These are phyloP conservation scores for Drosophila maculinotata DNA, from an alignment of 2,888 invertebrate genomes.

Conservation along the genomic window DNA sequence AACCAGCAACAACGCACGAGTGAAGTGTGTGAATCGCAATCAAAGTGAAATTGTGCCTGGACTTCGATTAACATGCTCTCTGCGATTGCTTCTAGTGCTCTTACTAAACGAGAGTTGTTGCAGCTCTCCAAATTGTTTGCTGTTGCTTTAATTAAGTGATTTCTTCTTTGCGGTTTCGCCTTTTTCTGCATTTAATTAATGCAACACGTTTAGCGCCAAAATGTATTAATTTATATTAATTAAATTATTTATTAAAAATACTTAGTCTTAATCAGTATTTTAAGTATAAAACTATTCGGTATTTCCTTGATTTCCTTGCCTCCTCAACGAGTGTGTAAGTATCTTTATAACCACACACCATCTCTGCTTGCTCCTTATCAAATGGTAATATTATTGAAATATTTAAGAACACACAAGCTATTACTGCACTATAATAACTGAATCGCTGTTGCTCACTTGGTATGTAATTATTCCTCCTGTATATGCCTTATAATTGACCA, in stretches of 20 bases:
- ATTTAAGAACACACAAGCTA: too few relatives aligned
- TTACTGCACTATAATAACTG: too few relatives aligned
- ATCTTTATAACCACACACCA: too few relatives aligned
- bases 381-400: too few relatives aligned
- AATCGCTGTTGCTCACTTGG: too few relatives aligned
- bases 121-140: constrained; percentile 4
- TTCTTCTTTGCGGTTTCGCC: constrained; percentile 3
- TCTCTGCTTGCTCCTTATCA: too few relatives aligned
- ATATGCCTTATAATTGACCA: constrained; percentile 13
- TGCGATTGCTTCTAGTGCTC: constrained; percentile 1
- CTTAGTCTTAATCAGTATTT: too few relatives aligned
- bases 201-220: not conserved
- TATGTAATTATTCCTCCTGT: too few relatives aligned
- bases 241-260: not conserved
- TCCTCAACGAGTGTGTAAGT: too few relatives aligned
- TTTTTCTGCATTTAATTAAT: not conserved
- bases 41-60: constrained; percentile 10
- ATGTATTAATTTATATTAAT: not conserved
- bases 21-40: constrained; percentile 15
- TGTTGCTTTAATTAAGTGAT: not conserved
- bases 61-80: constrained; percentile 24
- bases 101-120: not conserved
- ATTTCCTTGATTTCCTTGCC: too few relatives aligned
- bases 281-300: too few relatives aligned
- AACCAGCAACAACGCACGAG: constrained; percentile 15